phyloP scores from a whole-genome alignment of 2,113 vertebrate species.

The Tragelaphus buxtoni region DNA sequence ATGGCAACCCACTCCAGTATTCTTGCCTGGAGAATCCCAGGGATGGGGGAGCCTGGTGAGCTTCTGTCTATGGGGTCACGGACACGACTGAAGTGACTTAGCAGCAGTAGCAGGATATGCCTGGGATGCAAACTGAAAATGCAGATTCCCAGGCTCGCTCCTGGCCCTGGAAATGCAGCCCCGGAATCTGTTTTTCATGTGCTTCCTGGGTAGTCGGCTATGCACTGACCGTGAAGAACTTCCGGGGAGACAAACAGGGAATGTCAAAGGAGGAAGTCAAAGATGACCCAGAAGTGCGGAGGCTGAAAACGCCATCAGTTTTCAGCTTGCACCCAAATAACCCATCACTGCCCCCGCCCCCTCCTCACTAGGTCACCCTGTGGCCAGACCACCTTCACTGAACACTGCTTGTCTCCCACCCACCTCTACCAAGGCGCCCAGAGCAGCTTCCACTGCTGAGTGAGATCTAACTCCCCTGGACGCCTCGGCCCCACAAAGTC shows the following conservation, averaged over 20 bases:
- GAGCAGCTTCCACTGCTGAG: not conserved
- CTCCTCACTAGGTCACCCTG: not conserved
- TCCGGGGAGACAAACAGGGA: not conserved
- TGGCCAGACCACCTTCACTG: not conserved
- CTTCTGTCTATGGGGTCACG: too few species aligned
- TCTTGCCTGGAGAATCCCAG: too few species aligned
- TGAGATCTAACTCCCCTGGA: not conserved
- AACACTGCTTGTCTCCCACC: not conserved
- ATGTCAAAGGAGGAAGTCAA: not conserved
- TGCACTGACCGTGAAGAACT: not conserved
- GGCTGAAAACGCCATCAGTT: not conserved
- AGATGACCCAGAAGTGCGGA: not conserved
- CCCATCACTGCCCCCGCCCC: not conserved
- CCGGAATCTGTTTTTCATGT: not conserved
- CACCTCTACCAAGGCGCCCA: not conserved
- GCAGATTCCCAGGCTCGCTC: not conserved
- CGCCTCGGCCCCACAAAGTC: fast-evolving
- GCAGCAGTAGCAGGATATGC: too few species aligned
- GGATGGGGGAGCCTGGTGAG: too few species aligned
- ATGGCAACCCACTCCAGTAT: too few species aligned
- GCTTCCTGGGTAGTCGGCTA: not conserved
- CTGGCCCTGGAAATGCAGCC: not conserved
- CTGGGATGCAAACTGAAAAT: not conserved
- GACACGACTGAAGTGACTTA: too few species aligned
- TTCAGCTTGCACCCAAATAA: not conserved